Percentiles rank a stretch among this genome's conserved stretches.
phyloP scores from a whole-genome alignment of 37 sponge, comb jelly and placozoan species.

The Halisarca cf. caerulea region DNA sequence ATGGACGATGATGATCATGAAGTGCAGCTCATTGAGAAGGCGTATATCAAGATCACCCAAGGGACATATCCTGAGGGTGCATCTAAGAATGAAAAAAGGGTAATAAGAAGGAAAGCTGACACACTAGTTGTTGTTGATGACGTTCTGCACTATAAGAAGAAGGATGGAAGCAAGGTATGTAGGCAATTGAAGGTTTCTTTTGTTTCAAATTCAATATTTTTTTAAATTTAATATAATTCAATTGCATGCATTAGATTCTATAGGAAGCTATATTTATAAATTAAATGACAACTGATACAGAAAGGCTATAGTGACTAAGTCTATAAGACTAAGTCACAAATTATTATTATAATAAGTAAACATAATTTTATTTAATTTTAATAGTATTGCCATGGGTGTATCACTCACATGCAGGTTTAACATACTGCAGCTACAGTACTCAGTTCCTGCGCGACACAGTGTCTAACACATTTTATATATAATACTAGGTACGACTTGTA shows the following conservation, averaged over 20 bases:
- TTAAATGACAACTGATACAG: too few species aligned
- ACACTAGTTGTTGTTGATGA: not conserved
- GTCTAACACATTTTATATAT: not conserved
- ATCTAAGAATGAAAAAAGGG: not conserved
- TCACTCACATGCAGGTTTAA: too few species aligned
- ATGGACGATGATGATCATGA: not conserved
- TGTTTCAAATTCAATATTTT: too few species aligned
- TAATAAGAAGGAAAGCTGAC: conserved; percentile 10
- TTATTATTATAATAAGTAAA: too few species aligned
- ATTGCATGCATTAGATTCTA: too few species aligned
- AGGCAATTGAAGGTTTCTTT: too few species aligned
- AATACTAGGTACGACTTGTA: not conserved
- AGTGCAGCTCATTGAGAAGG: not conserved
- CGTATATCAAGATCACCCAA: not conserved
- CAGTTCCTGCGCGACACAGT: not conserved
- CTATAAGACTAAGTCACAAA: too few species aligned
- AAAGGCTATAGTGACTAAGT: too few species aligned
- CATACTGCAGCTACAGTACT: too few species aligned
- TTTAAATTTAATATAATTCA: too few species aligned
- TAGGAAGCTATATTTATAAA: too few species aligned
- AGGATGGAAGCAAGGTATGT: not conserved
- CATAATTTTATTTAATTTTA: not conserved
- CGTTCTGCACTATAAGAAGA: conserved; percentile 2
- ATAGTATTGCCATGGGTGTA: not conserved
- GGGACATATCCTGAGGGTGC: not conserved